These are phyloP conservation scores for Clusia tigrina DNA, from an alignment of 2,888 invertebrate species.

Conservation along the genomic window DNA sequence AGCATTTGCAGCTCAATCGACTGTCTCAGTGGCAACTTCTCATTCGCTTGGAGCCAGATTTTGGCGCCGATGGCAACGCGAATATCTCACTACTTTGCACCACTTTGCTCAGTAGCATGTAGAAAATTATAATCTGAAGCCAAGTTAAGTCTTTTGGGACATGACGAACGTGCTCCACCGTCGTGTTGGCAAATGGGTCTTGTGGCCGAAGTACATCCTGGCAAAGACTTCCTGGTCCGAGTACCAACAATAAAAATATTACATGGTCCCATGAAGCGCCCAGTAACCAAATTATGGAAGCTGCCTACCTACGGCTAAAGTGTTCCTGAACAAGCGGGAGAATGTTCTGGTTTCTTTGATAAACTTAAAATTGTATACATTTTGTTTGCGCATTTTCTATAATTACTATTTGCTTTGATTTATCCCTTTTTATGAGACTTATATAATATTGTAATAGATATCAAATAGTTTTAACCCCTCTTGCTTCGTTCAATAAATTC, in stretches of 20 bases:
- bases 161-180: no score
- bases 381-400: no score
- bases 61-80: neutral
- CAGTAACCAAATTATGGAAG: neutral
- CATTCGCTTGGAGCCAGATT: neutral
- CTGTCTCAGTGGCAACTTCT: neutral
- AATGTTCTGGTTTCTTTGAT: no score
- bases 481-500: no score
- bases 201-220: neutral
- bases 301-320: neutral
- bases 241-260: neutral
- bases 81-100: neutral
- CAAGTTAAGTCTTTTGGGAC: no score
- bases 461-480: no score
- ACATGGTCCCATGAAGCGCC: neutral
- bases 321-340: neutral
- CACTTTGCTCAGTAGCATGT: neutral
- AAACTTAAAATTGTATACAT: no score
- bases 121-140: neutral
- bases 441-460: no score
- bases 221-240: neutral
- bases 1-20: no score
- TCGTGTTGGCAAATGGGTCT: no score
- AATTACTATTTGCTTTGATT: no score
- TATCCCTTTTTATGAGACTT: no score